Conservation (phyloP, 2,113 vertebrate genomes). For the Colaptes auratus region DNA sequence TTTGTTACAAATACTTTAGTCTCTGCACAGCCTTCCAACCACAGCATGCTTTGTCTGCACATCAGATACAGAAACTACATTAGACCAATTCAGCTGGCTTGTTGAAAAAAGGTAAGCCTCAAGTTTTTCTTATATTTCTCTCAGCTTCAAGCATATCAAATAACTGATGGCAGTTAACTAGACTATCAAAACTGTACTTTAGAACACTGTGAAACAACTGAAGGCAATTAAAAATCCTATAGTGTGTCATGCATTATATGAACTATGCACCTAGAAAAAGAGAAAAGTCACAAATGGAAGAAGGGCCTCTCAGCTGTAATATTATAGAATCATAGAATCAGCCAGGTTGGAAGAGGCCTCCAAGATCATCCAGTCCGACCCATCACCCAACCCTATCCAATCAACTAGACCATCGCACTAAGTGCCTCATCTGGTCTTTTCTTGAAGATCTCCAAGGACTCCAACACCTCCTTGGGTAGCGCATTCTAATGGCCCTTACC, state of each 20-base stretch:
- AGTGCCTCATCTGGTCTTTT: too few species aligned
- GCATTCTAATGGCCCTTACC: too few species aligned
- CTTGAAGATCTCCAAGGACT: too few species aligned
- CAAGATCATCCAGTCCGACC: too few species aligned
- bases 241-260: rapidly evolving
- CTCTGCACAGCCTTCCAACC: neutral
- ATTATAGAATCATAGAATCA: neutral
- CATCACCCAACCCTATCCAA: too few species aligned
- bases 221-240: neutral
- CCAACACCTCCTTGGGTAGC: too few species aligned
- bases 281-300: neutral
- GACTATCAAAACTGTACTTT: neutral
- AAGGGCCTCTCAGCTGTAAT: neutral
- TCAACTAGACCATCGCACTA: too few species aligned
- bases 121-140: neutral
- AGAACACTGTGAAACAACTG: neutral
- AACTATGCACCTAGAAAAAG: neutral
- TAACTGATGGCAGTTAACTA: neutral
- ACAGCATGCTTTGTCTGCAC: neutral
- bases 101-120: neutral
- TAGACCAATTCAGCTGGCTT: neutral
- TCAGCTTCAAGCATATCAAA: neutral
- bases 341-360: too few species aligned
- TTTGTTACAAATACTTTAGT: neutral
- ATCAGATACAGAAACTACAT: neutral